Evolutionary conservation across 37 sponge, comb jelly and placozoan genomes (phyloP), one percentile per base, ranked within the genome.

Genomic region (Hexactinellida sp.): DNA sequence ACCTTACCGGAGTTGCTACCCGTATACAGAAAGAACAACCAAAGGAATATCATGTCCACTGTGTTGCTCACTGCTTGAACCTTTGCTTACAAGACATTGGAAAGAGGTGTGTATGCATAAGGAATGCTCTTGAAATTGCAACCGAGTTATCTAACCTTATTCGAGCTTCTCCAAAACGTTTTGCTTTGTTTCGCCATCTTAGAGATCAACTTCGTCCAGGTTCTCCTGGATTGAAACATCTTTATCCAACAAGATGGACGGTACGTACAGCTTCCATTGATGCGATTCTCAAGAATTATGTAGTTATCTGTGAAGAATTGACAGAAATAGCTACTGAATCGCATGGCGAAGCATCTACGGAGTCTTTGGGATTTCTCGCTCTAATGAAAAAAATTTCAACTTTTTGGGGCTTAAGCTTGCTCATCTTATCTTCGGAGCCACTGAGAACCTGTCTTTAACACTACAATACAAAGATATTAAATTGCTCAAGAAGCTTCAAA

Each of bases 321-420:
- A 38, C 84, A 36, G 76, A 63, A 28, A 87, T 24, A 21, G 63
- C 37, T 35, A 1, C 82, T 24, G 88, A 82, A 84, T 85, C 84
- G 37, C 84, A 84, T 87, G 86, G 54, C 23, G 52, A 38, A 28
- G 87, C 82, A 38, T 87, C 89, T 55, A 51, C n/a, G n/a, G n/a
- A n/a, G n/a, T n/a, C n/a, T n/a, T n/a, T 38, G 5, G 86, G 92
- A 23, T 41, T 86, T 32, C 38, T 87, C 0, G 37, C 83, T 28
- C 23, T 54, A 25, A 85, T 91, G 84, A 86, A 89, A 36, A 86
- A 88, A 36, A 91, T 91, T 87, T 24, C 38, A 24, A 89, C 89
- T 24, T 90, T 83, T 93, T 88, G 89, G 92, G 94, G 0, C 82
- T 93, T 23, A 90, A 92, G 55, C 88, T 92, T 16, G 84, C 85